A percentile compares a stretch with the other conserved stretches of the same genome.
Evolutionary conservation across 1,140 invertebrate species (phyloP).

Genomic region (Parasteatoda tepidariorum): DNA sequence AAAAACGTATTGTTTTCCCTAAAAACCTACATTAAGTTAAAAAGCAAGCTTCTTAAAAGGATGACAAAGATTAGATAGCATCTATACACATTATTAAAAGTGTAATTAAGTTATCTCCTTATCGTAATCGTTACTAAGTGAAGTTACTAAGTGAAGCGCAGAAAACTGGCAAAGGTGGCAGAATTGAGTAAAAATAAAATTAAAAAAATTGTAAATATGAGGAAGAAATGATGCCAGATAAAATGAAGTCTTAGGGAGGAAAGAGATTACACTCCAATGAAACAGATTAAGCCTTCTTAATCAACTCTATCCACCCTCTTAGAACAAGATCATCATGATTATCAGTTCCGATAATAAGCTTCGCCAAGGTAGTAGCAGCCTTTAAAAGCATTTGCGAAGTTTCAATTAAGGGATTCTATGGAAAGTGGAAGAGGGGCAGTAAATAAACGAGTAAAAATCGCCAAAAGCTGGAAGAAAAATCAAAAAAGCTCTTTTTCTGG

Average conservation of each 20-base stretch:
- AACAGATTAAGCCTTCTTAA: background rate
- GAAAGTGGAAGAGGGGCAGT: background rate
- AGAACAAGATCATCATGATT: conserved; percentile 2
- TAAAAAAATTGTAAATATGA: background rate
- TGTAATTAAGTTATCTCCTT: background rate
- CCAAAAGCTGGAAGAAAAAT: background rate
- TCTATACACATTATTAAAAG: background rate
- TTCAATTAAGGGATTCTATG: background rate
- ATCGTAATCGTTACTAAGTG: background rate
- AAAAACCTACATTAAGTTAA: no score
- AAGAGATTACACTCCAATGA: background rate
- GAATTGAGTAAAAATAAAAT: background rate
- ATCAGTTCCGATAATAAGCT: background rate
- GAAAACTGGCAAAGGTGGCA: background rate
- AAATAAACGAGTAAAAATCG: background rate
- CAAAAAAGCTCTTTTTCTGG: background rate
- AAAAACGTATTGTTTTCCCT: no score
- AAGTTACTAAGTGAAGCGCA: background rate
- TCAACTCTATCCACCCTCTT: background rate
- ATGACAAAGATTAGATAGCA: background rate
- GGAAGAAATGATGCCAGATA: background rate
- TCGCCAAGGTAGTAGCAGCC: background rate
- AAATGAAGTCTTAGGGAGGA: background rate
- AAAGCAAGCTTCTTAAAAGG: background rate
- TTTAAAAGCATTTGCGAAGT: conserved; percentile 5